A percentile compares a stretch with the other conserved stretches of the same genome.
These are phyloP conservation scores for Ctenoplectra terminalis DNA, from an alignment of 1,140 invertebrate genomes.

Conservation along the genomic window DNA sequence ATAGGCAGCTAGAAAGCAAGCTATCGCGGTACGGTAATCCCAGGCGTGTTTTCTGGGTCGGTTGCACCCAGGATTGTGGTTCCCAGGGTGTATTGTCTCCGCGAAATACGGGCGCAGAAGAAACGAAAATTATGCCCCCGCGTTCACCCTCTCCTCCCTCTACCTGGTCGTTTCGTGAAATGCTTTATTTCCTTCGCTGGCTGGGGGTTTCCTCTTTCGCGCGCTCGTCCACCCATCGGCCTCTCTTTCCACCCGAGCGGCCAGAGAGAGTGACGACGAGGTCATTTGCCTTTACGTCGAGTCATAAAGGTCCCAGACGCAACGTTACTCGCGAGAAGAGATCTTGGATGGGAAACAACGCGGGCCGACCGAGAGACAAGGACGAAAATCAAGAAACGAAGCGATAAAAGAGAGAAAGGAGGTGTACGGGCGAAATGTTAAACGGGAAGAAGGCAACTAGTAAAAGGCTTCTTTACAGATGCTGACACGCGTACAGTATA, in stretches of 20 bases:
- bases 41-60: slow-evolving; percentile 67
- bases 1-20: slow-evolving; percentile 57
- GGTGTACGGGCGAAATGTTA: neutral
- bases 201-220: slow-evolving; percentile 46
- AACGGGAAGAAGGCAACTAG: too few relatives aligned
- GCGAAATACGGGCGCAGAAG: slow-evolving; percentile 68
- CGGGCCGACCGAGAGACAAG: neutral
- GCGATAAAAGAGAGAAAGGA: neutral
- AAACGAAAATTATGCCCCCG: slow-evolving; percentile 72
- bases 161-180: slow-evolving; percentile 36
- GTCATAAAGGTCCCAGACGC: slow-evolving; percentile 44
- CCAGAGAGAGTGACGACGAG: slow-evolving; percentile 19
- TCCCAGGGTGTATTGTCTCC: slow-evolving; percentile 70
- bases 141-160: neutral
- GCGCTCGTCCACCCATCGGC: slow-evolving; percentile 19
- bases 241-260: slow-evolving; percentile 11
- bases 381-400: neutral
- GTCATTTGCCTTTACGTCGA: slow-evolving; percentile 44
- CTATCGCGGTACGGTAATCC: slow-evolving; percentile 64
- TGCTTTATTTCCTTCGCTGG: slow-evolving; percentile 63
- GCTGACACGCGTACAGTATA: neutral
- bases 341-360: neutral
- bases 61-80: slow-evolving; percentile 70
- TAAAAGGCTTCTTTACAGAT: neutral
- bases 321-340: slow-evolving; percentile 1